Conservation (phyloP, 1,140 invertebrate genomes). For the Lethocerus indicus region DNA sequence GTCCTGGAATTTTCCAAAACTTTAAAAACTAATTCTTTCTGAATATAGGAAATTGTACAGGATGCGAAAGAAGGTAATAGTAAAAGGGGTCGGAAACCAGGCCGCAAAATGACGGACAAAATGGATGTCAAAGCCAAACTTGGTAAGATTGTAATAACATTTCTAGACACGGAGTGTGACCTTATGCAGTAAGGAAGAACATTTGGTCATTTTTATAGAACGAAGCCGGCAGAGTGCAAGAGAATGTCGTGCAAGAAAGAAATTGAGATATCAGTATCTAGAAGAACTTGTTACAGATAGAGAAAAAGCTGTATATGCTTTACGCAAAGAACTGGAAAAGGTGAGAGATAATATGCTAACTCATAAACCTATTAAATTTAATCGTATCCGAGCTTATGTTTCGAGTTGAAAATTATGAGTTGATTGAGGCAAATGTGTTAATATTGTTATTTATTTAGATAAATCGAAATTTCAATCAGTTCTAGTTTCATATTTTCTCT, state of each 20-base stretch:
- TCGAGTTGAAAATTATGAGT: background rate
- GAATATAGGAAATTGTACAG: no score
- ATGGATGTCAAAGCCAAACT: constrained; percentile 2
- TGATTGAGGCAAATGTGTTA: background rate
- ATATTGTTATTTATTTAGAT: background rate
- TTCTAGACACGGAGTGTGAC: background rate
- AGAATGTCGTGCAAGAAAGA: constrained; percentile 92
- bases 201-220: constrained; percentile 35
- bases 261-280: constrained; percentile 90
- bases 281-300: constrained; percentile 87
- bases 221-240: constrained; percentile 90
- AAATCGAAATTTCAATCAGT: background rate
- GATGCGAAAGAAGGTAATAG: no score
- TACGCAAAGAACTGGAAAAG: constrained; percentile 81
- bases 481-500: no score
- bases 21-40: no score
- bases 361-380: background rate
- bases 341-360: constrained; percentile 37
- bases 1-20: no score
- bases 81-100: no score
- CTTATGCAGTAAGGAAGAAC: no score
- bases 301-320: constrained; percentile 80
- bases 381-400: background rate
- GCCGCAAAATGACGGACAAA: no score
- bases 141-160: background rate